Percentiles rank a stretch among this genome's conserved stretches.
Evolutionary conservation across 2,113 vertebrate species (phyloP).

Genomic region (Psilopsiagon aurifrons): DNA sequence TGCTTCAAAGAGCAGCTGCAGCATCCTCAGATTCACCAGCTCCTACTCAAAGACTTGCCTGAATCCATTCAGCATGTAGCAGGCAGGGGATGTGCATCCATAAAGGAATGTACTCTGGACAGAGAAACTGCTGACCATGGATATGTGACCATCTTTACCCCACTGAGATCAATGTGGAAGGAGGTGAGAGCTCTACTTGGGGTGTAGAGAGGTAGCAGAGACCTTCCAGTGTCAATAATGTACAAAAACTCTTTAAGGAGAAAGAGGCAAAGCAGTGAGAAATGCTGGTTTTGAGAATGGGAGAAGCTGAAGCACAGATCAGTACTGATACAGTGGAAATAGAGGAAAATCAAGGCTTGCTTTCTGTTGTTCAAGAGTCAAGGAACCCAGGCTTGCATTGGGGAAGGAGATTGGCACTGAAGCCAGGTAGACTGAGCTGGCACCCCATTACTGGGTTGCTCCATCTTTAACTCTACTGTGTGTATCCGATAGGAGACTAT

Average conservation of each 20-base stretch:
- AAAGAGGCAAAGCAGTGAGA: background rate
- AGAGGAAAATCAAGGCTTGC: background rate
- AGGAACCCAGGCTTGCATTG: rapidly evolving
- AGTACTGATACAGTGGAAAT: background rate
- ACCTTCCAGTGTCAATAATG: background rate
- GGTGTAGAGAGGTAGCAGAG: background rate
- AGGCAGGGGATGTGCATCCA: background rate
- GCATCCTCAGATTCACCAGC: background rate
- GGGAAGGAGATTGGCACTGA: too few species aligned
- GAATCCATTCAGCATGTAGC: background rate
- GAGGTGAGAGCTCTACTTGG: background rate
- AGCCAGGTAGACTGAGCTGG: background rate
- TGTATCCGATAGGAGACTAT: background rate
- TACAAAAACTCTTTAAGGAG: background rate
- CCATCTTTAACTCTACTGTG: background rate
- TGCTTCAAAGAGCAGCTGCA: constrained; percentile 40
- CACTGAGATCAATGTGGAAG: background rate
- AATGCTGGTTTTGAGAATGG: background rate
- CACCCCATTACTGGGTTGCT: rapidly evolving
- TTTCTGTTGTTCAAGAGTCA: rapidly evolving
- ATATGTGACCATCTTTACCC: background rate
- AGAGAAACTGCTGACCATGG: background rate
- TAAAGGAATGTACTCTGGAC: background rate
- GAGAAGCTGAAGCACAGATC: background rate
- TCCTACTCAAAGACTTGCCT: constrained; percentile 14